These are phyloP conservation scores for Archivesica marissinica DNA, from an alignment of 1,140 invertebrate species.

Conservation along the genomic window DNA sequence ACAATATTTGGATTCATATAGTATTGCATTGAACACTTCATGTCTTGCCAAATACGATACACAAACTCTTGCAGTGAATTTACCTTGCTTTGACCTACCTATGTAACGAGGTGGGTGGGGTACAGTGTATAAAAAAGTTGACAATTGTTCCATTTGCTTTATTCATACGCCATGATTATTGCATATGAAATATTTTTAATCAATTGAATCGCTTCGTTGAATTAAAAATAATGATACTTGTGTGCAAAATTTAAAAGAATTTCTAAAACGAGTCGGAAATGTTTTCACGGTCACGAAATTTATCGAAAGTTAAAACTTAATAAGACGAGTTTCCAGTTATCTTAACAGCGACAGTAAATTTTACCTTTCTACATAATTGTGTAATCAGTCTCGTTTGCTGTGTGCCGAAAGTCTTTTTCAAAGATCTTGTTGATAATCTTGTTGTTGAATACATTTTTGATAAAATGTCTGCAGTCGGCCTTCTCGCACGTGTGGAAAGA, in stretches of 20 bases:
- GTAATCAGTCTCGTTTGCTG: conserved; percentile 58
- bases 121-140: background rate
- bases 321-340: background rate
- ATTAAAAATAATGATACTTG: background rate
- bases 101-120: conserved; percentile 1
- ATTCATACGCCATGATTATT: background rate
- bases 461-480: background rate
- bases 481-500: conserved; percentile 61
- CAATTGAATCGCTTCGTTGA: background rate
- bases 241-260: background rate
- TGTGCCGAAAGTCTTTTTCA: conserved; percentile 56
- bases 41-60: background rate
- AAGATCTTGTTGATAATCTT: conserved; percentile 22
- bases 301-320: background rate
- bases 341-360: background rate
- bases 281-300: conserved; percentile 41
- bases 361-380: conserved; percentile 56
- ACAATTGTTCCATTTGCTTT: background rate
- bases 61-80: background rate
- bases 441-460: conserved; percentile 48
- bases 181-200: background rate
- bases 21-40: background rate
- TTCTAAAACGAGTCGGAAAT: background rate
- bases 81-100: background rate
- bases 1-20: background rate